Conservation (phyloP, 2,113 vertebrate species). For the Sminthopsis crassicaudata region DNA sequence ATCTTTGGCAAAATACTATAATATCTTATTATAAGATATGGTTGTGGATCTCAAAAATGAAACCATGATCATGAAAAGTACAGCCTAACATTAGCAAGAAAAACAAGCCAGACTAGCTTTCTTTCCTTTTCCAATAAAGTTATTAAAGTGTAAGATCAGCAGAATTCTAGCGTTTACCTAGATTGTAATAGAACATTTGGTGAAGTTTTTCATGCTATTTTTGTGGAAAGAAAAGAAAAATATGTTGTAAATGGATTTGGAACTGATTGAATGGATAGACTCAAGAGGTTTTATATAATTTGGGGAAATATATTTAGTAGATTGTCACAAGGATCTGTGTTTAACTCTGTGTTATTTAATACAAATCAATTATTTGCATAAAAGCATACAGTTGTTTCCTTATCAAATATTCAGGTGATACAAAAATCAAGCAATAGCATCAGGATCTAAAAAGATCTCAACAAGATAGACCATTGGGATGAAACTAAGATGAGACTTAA, state of each 20-base stretch:
- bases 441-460: background rate
- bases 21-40: background rate
- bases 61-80: background rate
- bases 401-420: background rate
- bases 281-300: background rate
- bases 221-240: background rate
- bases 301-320: background rate
- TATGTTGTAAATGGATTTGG: background rate
- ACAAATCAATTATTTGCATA: background rate
- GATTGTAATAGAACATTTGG: background rate
- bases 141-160: background rate
- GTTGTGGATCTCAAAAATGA: background rate
- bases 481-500: background rate
- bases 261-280: background rate
- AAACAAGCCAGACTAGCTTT: background rate
- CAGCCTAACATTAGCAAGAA: background rate
- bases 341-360: background rate
- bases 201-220: background rate
- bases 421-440: background rate
- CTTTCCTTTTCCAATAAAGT: background rate
- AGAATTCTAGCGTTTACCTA: background rate
- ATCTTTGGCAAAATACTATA: background rate
- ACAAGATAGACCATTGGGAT: background rate
- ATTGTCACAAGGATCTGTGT: background rate
- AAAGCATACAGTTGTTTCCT: background rate